Evolutionary conservation across 2,888 invertebrate genomes (phyloP), one percentile per base, ranked within the genome.

Genomic region (Adela reaumurella): DNA sequence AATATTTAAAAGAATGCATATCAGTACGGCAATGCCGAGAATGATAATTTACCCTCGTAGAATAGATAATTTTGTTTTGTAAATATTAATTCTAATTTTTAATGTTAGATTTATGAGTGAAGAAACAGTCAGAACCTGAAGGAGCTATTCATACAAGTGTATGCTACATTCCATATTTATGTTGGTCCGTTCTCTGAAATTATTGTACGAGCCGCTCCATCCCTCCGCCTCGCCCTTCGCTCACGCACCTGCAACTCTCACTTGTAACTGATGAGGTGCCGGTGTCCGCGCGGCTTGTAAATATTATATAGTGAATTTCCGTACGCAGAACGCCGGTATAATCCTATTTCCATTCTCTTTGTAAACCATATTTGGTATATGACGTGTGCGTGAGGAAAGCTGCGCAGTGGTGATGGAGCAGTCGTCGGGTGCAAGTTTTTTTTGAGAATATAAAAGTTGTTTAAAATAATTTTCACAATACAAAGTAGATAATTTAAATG

Each of bases 111-210:
- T 70, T 70, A 69, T 64, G 35, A 35, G 35, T 35, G 35, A 11
- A 35, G 35, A 35, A 35, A 59, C 62, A 59, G 72, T 71, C 70
- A 63, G 61, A 67, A 68, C 67, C 72, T 62, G 68, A 72, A 61
- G 71, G 71, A 35, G 73, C 67, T 68, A 72, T 71, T 71, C 70
- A 68, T 73, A 73, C 72, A 77, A 76, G 76, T 76, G 77, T 77
- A 35, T 72, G 68, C 72, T 78, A 78, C 77, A 78, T 78, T 77
- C 77, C 77, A 78, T 78, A 76, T 77, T 77, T 77, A 77, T 77
- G 77, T 76, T 76, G 74, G 76, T 35, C 35, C 35, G 35, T 35
- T 35, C 14, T 35, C n/a, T 35, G 35, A 35, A 14, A 35, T 35
- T 35, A 35, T 35, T 35, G 35, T 35, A 35, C 35, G 4, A 35